Evolutionary conservation across 2,888 invertebrate genomes (phyloP).

Genomic region (Diloba caeruleocephala): DNA sequence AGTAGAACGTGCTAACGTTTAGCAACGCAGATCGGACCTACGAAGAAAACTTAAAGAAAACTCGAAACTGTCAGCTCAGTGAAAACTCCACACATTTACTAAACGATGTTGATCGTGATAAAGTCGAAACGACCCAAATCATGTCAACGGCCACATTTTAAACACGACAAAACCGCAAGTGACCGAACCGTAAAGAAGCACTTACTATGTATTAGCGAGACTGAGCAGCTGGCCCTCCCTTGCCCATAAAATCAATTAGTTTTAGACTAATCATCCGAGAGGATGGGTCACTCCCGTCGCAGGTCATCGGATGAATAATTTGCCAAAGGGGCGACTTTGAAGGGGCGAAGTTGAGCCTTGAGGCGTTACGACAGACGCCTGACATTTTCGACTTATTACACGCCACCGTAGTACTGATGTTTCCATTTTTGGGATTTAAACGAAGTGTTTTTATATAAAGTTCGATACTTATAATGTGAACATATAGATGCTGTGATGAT

Average conservation of each 20-base stretch:
- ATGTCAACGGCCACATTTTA: constrained; percentile 49
- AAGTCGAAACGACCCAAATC: constrained; percentile 57
- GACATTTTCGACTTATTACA: constrained; percentile 12
- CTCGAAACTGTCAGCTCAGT: neutral
- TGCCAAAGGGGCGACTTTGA: constrained; percentile 58
- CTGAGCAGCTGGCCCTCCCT: constrained; percentile 16
- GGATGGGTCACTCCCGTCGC: constrained; percentile 67
- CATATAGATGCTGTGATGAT: too few species aligned
- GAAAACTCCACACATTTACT: constrained; percentile 13
- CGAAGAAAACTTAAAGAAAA: constrained; percentile 15
- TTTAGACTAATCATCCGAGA: constrained; percentile 73
- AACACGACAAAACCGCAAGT: constrained; percentile 59
- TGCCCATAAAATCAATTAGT: constrained; percentile 74
- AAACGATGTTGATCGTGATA: constrained; percentile 50
- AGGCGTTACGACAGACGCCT: constrained; percentile 4
- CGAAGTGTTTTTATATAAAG: too few species aligned
- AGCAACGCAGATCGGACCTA: neutral
- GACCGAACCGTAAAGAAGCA: constrained; percentile 50
- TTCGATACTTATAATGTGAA: too few species aligned
- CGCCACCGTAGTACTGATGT: neutral
- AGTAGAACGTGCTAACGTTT: too few species aligned
- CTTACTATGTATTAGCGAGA: constrained; percentile 45
- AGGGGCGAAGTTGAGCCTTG: constrained; percentile 37
- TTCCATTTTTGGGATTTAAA: neutral
- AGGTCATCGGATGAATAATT: constrained; percentile 74